phyloP scores from a whole-genome alignment of 2,888 invertebrate species.

The Leucophenga maculata region DNA sequence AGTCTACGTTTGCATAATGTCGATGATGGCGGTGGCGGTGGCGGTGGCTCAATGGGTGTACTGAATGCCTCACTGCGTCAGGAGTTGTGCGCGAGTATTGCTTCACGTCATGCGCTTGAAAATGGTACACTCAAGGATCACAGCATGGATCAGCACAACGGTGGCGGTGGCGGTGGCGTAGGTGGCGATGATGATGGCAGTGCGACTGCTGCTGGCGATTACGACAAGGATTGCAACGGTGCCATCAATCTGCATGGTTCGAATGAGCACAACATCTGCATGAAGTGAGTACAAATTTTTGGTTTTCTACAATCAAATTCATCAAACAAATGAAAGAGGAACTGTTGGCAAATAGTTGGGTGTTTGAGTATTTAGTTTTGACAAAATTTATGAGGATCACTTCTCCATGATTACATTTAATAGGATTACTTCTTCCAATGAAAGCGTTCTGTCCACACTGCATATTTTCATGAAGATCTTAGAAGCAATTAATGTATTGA shows the following conservation, averaged over 20 bases:
- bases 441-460: too few relatives aligned
- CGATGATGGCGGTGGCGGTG: not conserved
- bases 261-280: conserved; percentile 64
- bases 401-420: too few relatives aligned
- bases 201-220: conserved; percentile 49
- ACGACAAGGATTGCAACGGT: conserved; percentile 65
- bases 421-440: too few relatives aligned
- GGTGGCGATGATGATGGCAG: conserved; percentile 25
- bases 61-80: too few relatives aligned
- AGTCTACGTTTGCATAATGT: not conserved
- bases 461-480: too few relatives aligned
- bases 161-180: conserved; percentile 22
- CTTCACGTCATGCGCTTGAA: not conserved
- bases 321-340: too few relatives aligned
- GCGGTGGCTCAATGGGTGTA: conserved; percentile 4
- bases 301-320: not conserved
- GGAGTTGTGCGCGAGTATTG: too few relatives aligned
- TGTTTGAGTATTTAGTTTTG: too few relatives aligned
- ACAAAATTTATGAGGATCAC: too few relatives aligned
- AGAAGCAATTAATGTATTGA: too few relatives aligned
- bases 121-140: conserved; percentile 44
- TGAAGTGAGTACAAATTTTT: conserved; percentile 59
- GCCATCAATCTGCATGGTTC: conserved; percentile 63
- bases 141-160: conserved; percentile 38
- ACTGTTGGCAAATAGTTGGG: too few relatives aligned